Conservation (phyloP, 30 jellyfish, hydroid and myxozoan genomes). For the Hydra vulgaris region DNA sequence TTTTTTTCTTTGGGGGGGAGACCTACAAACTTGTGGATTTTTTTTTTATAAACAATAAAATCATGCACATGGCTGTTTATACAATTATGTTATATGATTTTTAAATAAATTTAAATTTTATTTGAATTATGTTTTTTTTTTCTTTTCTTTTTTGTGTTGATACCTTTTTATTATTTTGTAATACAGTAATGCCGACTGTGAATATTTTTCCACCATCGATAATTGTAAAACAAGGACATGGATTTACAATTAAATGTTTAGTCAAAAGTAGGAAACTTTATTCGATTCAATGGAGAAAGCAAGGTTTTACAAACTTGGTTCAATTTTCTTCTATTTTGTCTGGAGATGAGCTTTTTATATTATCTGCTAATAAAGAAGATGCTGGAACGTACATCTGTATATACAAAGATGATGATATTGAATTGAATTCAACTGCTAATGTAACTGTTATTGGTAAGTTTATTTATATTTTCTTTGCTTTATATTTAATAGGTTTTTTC, state of each 20-base stretch:
- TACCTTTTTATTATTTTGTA: too few species aligned
- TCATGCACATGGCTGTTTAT: too few species aligned
- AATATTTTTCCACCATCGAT: conserved; percentile 40
- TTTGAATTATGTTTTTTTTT: too few species aligned
- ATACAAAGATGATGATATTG: conserved; percentile 1
- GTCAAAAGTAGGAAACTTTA: conserved; percentile 49
- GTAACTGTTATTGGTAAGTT: conserved; percentile 65
- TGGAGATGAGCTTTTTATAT: conserved; percentile 10
- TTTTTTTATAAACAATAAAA: too few species aligned
- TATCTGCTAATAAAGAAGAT: conserved; percentile 16
- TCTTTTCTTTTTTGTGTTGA: too few species aligned
- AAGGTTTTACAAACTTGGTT: conserved; percentile 8
- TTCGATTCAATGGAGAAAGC: conserved; percentile 37
- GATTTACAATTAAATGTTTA: conserved; percentile 46
- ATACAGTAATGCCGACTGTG: conserved; percentile 57
- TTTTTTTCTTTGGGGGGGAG: too few species aligned
- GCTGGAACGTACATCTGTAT: conserved; percentile 8
- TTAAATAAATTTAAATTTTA: too few species aligned
- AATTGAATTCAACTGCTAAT: conserved; percentile 12
- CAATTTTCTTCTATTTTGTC: neutral
- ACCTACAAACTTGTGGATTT: too few species aligned
- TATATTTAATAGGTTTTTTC: neutral
- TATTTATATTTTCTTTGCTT: neutral
- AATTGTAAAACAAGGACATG: conserved; percentile 40
- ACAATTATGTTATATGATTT: too few species aligned